phyloP scores from a whole-genome alignment of 2,888 invertebrate species.

The Sinotaia quadrata region DNA sequence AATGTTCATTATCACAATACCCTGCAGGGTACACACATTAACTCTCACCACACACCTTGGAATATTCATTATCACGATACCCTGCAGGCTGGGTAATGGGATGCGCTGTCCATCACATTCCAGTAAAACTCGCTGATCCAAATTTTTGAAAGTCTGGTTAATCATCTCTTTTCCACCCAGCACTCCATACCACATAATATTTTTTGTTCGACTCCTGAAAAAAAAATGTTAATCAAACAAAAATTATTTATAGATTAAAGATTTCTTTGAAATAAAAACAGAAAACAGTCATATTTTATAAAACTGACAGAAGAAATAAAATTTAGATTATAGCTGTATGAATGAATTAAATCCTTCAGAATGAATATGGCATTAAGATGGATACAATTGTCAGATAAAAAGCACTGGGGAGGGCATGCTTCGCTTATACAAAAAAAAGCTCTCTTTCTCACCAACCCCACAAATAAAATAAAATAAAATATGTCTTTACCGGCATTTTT shows the following conservation, averaged over 20 bases:
- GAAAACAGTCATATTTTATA: not conserved
- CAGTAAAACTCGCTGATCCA: constrained; percentile 93
- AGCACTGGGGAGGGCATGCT: no score
- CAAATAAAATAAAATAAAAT: not conserved
- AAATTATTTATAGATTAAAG: no score
- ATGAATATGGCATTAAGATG: no score
- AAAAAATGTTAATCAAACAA: no score
- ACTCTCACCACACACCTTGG: constrained; percentile 78
- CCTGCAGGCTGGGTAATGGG: constrained; percentile 94
- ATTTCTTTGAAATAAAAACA: not conserved
- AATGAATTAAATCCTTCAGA: no score
- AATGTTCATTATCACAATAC: not conserved
- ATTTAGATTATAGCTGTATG: no score
- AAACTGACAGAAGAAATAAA: not conserved
- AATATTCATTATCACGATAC: constrained; percentile 96
- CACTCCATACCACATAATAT: constrained; percentile 91
- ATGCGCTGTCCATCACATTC: constrained; percentile 97
- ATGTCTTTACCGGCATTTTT: constrained; percentile 83
- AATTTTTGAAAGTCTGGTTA: constrained; percentile 94
- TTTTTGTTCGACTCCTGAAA: constrained; percentile 85
- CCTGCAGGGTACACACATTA: no score
- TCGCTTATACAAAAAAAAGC: no score
- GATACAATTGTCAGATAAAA: no score
- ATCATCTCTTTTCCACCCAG: constrained; percentile 76
- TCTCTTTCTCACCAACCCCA: not conserved